A percentile compares a stretch with the other conserved stretches of the same genome.
Evolutionary conservation across 2,888 invertebrate species (phyloP).

Genomic region (Caenorhabditis wallacei): DNA sequence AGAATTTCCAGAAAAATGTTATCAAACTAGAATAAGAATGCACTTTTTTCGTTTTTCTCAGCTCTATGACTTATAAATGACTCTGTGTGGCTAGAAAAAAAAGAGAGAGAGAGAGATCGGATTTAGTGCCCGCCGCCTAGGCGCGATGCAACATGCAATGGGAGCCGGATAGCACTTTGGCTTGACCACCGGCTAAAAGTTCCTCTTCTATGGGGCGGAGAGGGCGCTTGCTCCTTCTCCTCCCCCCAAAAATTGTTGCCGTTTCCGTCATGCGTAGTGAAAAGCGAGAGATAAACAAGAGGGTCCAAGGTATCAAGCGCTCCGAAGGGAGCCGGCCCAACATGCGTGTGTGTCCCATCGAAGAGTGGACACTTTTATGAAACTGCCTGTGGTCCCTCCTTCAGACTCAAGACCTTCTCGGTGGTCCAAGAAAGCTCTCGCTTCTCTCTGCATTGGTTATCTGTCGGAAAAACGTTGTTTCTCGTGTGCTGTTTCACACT

Average conservation of each 20-base stretch:
- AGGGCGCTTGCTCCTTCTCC: slow-evolving; percentile 18
- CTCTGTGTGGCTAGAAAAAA: neutral
- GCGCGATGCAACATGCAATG: slow-evolving; percentile 23
- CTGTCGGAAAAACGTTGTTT: slow-evolving; percentile 20
- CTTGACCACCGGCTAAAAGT: slow-evolving; percentile 56
- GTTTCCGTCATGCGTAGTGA: slow-evolving; percentile 37
- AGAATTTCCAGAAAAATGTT: too few species aligned
- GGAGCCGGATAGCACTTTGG: slow-evolving; percentile 47
- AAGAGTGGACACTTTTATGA: slow-evolving; percentile 49
- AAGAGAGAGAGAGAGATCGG: slow-evolving; percentile 13
- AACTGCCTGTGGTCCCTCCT: too few species aligned
- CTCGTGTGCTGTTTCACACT: slow-evolving; percentile 5
- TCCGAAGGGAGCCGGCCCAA: slow-evolving; percentile 12
- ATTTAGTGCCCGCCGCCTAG: slow-evolving; percentile 12
- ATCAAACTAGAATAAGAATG: neutral
- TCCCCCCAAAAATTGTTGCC: slow-evolving; percentile 42
- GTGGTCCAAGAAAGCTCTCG: too few species aligned
- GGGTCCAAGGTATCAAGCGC: slow-evolving; percentile 51
- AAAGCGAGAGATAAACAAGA: slow-evolving; percentile 47
- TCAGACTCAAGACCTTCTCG: too few species aligned
- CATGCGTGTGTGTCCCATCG: slow-evolving; percentile 10
- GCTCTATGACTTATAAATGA: slow-evolving; percentile 29
- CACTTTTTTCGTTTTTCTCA: neutral
- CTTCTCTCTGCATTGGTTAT: slow-evolving; percentile 17
- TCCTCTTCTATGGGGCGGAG: slow-evolving; percentile 44